Conservation (phyloP, 2,797 vertebrate species). For the Xiphorhynchus erythropygius region DNA sequence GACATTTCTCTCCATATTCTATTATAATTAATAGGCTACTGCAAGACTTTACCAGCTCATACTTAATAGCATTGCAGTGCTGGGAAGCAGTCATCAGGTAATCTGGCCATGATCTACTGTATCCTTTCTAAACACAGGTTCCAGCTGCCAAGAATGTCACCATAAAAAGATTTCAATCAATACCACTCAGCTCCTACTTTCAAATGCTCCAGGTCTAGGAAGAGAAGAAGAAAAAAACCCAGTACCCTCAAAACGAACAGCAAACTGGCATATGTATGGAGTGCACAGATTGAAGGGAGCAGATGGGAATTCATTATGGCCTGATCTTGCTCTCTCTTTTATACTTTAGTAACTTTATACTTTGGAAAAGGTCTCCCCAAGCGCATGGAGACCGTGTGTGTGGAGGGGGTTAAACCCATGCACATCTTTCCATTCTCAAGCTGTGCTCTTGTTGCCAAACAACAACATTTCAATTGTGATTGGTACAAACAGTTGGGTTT, state of each 20-base stretch:
- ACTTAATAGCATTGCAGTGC: slow-evolving; percentile 58
- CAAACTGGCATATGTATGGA: slow-evolving; percentile 44
- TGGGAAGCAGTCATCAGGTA: slow-evolving; percentile 60
- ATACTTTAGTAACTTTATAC: slow-evolving; percentile 42
- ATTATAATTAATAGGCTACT: slow-evolving; percentile 62
- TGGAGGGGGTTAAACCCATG: slow-evolving; percentile 26
- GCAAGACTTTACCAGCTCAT: slow-evolving; percentile 63
- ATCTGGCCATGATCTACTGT: slow-evolving; percentile 44
- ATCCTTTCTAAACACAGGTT: slow-evolving; percentile 54
- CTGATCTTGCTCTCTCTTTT: slow-evolving; percentile 41
- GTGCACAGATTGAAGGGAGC: slow-evolving; percentile 58
- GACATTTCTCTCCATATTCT: slow-evolving; percentile 49
- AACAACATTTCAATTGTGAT: slow-evolving; percentile 66
- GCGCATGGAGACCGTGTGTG: background rate
- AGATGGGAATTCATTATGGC: slow-evolving; percentile 63
- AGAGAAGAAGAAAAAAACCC: slow-evolving; percentile 7
- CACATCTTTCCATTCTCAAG: slow-evolving; percentile 40
- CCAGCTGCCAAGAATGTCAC: slow-evolving; percentile 53
- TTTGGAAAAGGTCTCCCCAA: slow-evolving; percentile 39
- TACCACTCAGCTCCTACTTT: slow-evolving; percentile 43
- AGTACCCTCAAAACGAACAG: slow-evolving; percentile 55
- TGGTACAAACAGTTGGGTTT: slow-evolving; percentile 64
- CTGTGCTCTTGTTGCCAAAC: slow-evolving; percentile 57
- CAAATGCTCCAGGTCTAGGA: slow-evolving; percentile 47
- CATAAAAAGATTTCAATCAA: slow-evolving; percentile 57